A percentile compares a stretch with the other conserved stretches of the same genome.
phyloP scores from a whole-genome alignment of 1,140 invertebrate genomes.

The Ceratosolen solmsi region DNA sequence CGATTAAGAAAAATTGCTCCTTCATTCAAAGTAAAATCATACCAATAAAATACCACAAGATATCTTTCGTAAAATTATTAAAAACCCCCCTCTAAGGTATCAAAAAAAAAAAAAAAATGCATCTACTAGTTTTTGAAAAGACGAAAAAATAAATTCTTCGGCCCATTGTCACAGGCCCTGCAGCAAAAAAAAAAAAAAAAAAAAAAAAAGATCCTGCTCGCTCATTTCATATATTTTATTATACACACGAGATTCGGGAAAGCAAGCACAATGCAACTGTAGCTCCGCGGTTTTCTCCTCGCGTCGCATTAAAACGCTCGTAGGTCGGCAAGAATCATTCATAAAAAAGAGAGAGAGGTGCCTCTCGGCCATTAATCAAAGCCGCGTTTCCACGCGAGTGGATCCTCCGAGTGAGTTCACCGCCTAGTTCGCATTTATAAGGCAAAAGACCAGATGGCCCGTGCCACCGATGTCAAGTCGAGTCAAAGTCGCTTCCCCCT shows the following conservation, averaged over 20 bases:
- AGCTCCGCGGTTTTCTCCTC: constrained; percentile 19
- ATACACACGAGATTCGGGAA: constrained; percentile 35
- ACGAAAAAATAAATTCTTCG: not conserved
- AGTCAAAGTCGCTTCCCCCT: constrained; percentile 13
- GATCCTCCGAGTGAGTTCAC: constrained; percentile 41
- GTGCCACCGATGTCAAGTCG: constrained; percentile 36
- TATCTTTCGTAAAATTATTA: constrained; percentile 26
- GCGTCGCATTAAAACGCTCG: constrained; percentile 7
- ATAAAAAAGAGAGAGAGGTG: not conserved
- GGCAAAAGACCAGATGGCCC: constrained; percentile 53
- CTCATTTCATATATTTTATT: constrained; percentile 33
- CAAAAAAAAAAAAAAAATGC: too few relatives aligned
- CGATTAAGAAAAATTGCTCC: not conserved
- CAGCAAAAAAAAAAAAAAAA: constrained; percentile 23
- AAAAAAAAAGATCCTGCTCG: constrained; percentile 13
- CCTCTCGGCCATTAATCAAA: constrained; percentile 56
- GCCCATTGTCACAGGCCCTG: not conserved
- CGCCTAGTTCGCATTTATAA: constrained; percentile 12
- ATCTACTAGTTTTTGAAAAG: not conserved
- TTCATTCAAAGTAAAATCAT: not conserved
- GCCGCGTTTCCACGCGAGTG: constrained; percentile 54
- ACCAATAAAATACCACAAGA: constrained; percentile 10
- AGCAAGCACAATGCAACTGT: constrained; percentile 19
- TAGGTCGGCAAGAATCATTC: constrained; percentile 2
- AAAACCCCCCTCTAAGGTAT: not conserved